Percentiles rank a stretch among this genome's conserved stretches.
phyloP scores from a whole-genome alignment of 2,888 invertebrate genomes.

The Melitaea athalia region DNA sequence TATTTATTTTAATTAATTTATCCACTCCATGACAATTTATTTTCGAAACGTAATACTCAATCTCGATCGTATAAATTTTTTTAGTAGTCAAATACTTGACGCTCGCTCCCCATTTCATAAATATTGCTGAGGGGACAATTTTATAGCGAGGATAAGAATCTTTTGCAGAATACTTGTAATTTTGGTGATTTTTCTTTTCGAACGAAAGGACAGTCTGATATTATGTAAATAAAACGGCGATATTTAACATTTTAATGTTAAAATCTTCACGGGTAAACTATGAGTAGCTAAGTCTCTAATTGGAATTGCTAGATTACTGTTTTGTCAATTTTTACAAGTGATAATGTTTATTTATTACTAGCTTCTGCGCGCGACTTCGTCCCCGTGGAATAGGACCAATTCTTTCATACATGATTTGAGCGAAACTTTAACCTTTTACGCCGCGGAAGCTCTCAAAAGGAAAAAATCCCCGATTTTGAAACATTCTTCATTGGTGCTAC shows the following conservation, averaged over 20 bases:
- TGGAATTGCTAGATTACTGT: not conserved
- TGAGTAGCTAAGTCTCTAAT: not conserved
- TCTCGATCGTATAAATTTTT: slow-evolving; percentile 34
- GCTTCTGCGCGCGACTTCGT: no score
- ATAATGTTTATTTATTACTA: no score
- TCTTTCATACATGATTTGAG: no score
- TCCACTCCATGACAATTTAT: not conserved
- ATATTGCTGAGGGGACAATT: slow-evolving; percentile 61
- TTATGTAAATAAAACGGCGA: slow-evolving; percentile 21
- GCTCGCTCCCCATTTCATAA: slow-evolving; percentile 57
- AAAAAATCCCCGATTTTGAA: no score
- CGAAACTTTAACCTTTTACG: no score
- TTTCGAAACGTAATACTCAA: not conserved
- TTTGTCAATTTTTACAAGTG: not conserved
- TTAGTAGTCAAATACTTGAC: slow-evolving; percentile 47
- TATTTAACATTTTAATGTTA: not conserved
- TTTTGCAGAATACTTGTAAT: slow-evolving; percentile 69
- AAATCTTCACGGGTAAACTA: not conserved
- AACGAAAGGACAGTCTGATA: slow-evolving; percentile 26
- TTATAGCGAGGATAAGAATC: slow-evolving; percentile 65
- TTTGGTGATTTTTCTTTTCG: slow-evolving; percentile 60
- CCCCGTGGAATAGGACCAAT: no score
- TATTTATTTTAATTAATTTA: not conserved
- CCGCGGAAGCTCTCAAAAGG: no score
- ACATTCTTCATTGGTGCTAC: no score